Percentiles rank a stretch among this genome's conserved stretches.
phyloP scores from a whole-genome alignment of 1,140 invertebrate species.

The Drosophila arawakana region DNA sequence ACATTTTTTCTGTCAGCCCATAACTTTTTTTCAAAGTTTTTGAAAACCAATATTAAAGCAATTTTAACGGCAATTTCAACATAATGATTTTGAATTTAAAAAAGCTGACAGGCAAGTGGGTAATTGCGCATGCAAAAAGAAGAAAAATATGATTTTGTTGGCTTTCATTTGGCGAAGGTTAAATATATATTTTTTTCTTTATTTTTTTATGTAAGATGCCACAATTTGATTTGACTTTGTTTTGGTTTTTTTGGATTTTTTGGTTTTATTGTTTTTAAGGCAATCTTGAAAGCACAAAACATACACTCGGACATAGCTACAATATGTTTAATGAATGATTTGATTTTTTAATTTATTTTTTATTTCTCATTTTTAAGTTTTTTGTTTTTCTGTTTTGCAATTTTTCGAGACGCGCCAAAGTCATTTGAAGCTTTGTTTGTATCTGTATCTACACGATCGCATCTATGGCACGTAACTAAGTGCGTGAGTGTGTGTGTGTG shows the following conservation, averaged over 20 bases:
- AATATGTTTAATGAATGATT: constrained; percentile 77
- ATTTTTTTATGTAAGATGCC: constrained; percentile 76
- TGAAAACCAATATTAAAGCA: not conserved
- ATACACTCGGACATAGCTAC: constrained; percentile 42
- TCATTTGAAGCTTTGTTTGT: constrained; percentile 62
- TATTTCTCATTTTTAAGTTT: constrained; percentile 27
- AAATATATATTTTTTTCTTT: constrained; percentile 42
- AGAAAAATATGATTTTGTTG: constrained; percentile 13
- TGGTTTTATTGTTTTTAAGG: constrained; percentile 36
- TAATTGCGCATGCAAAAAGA: constrained; percentile 55
- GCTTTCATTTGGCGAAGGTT: constrained; percentile 21
- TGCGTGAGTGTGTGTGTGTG: constrained; percentile 36
- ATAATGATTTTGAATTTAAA: constrained; percentile 15
- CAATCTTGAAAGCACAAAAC: constrained; percentile 53
- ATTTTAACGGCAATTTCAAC: constrained; percentile 10
- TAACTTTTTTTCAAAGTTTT: too few species aligned
- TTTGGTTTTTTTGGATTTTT: constrained; percentile 2
- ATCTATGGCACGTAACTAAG: constrained; percentile 73
- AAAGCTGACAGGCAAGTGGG: constrained; percentile 49
- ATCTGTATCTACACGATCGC: constrained; percentile 64
- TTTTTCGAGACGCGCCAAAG: constrained; percentile 60
- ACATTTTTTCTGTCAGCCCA: too few species aligned
- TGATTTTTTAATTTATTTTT: constrained; percentile 57
- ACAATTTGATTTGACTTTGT: constrained; percentile 72
- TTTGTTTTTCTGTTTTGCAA: constrained; percentile 35